Conservation (phyloP, 2,113 vertebrate genomes). For the Hydropotes inermis region DNA sequence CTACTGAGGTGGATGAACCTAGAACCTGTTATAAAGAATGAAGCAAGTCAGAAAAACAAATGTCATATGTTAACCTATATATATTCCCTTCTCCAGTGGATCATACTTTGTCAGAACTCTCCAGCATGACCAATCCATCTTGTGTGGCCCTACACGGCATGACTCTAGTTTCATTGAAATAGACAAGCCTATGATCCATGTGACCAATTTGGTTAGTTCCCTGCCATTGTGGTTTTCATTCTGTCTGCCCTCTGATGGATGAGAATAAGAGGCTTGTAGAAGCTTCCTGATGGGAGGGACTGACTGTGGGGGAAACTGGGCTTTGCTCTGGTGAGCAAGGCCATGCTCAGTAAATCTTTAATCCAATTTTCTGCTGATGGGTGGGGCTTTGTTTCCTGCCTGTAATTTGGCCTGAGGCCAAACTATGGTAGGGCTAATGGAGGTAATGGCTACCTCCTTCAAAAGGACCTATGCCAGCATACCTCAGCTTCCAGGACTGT, state of each 20-base stretch:
- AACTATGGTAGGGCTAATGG: background rate
- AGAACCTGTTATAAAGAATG: background rate
- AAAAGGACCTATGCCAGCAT: background rate
- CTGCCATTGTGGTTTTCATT: background rate
- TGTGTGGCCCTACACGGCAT: background rate
- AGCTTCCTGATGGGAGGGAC: background rate
- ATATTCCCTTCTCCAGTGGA: background rate
- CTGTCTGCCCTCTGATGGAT: background rate
- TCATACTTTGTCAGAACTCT: background rate
- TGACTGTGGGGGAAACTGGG: background rate
- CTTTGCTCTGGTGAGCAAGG: background rate
- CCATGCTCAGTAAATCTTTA: background rate
- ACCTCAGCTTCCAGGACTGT: background rate
- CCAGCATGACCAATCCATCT: background rate
- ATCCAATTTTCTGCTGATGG: background rate
- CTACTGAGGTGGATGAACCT: background rate
- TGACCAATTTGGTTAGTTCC: background rate
- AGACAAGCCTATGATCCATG: background rate
- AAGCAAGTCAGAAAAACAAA: background rate
- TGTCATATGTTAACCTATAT: background rate
- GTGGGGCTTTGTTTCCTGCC: background rate
- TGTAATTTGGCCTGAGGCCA: background rate
- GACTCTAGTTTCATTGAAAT: background rate
- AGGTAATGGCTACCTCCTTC: background rate
- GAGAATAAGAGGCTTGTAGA: background rate